Percentiles rank a stretch among this genome's conserved stretches.
Evolutionary conservation across 2,797 vertebrate genomes (phyloP).

Genomic region (Aselliscus stoliczkanus): DNA sequence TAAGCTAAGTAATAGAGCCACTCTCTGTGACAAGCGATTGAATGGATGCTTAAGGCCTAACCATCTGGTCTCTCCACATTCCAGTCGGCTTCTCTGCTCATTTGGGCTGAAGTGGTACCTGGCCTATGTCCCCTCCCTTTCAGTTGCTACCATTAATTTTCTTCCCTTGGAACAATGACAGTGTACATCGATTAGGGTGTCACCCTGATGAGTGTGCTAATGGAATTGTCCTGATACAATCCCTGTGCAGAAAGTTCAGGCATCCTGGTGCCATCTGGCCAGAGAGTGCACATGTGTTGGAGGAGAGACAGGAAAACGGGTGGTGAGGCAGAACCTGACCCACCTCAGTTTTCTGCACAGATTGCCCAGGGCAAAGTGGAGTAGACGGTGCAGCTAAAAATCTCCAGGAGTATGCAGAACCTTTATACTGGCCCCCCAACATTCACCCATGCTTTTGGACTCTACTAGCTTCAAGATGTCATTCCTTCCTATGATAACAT

Average conservation of each 20-base stretch:
- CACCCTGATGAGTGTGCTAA: neutral
- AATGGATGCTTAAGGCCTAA: neutral
- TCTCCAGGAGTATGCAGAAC: neutral
- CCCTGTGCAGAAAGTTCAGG: neutral
- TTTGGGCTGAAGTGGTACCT: neutral
- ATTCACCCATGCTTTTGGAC: neutral
- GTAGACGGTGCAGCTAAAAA: neutral
- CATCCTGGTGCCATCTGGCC: neutral
- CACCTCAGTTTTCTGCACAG: neutral
- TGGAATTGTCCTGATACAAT: neutral
- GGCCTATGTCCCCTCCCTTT: neutral
- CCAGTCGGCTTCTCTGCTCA: neutral
- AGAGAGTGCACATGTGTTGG: neutral
- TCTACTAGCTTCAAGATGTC: neutral
- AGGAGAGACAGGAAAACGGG: neutral
- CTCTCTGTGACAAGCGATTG: neutral
- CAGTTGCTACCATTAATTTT: neutral
- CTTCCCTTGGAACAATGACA: neutral
- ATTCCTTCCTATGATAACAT: neutral
- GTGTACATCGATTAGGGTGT: neutral
- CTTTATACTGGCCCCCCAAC: neutral
- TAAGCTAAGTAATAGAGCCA: neutral
- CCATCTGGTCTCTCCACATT: neutral
- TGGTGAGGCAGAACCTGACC: neutral
- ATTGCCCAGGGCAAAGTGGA: neutral